phyloP scores from a whole-genome alignment of 2,113 vertebrate genomes.

The Dasyprocta punctata region DNA sequence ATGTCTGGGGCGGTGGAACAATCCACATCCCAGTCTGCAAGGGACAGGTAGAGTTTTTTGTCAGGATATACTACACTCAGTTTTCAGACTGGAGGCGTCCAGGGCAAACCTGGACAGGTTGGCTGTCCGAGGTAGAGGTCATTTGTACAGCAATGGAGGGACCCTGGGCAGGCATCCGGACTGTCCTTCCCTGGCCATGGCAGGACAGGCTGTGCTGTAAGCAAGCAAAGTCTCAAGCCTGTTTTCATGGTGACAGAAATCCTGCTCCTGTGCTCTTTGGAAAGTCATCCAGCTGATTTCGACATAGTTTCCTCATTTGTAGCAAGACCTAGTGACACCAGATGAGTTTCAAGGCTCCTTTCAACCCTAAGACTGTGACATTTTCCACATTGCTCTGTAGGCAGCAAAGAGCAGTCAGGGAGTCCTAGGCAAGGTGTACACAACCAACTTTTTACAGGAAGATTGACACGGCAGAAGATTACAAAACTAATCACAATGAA shows the following conservation, averaged over 20 bases:
- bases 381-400: not conserved
- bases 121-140: not conserved
- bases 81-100: not conserved
- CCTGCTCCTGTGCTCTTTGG: not conserved
- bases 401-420: not conserved
- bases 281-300: not conserved
- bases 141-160: fast-evolving
- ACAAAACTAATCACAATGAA: not conserved
- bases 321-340: not conserved
- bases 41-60: not conserved
- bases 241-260: not conserved
- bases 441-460: not conserved
- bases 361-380: not conserved
- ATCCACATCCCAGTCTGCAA: fast-evolving
- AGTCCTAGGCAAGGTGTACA: not conserved
- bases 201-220: not conserved
- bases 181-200: fast-evolving
- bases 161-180: fast-evolving
- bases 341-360: not conserved
- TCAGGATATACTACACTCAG: not conserved
- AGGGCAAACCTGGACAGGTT: fast-evolving
- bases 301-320: not conserved
- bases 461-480: not conserved
- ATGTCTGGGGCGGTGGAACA: fast-evolving
- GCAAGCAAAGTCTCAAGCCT: not conserved